Percentiles rank a stretch among this genome's conserved stretches.
These are phyloP conservation scores for Quadriops clusia DNA, from an alignment of 2,888 invertebrate genomes.

Conservation along the genomic window DNA sequence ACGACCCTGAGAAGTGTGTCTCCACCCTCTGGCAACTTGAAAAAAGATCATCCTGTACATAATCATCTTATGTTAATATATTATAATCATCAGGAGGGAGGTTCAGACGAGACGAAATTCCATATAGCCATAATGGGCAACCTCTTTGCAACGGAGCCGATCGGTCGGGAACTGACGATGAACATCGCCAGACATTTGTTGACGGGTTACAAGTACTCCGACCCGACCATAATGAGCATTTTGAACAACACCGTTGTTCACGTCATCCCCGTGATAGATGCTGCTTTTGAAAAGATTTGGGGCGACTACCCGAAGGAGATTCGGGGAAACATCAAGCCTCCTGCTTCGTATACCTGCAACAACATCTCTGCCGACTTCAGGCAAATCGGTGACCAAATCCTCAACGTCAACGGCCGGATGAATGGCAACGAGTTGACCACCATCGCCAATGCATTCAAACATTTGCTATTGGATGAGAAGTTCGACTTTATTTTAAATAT, in stretches of 20 bases:
- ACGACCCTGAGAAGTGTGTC: no score
- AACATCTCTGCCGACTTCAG: constrained; percentile 35
- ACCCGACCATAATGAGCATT: constrained; percentile 51
- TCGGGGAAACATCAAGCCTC: constrained; percentile 20
- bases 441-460: constrained; percentile 46
- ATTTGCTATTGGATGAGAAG: constrained; percentile 50
- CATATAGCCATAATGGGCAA: constrained; percentile 78
- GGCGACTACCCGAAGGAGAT: constrained; percentile 34
- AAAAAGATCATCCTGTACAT: no score
- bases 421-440: constrained; percentile 35
- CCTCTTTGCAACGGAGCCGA: constrained; percentile 65
- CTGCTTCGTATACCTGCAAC: constrained; percentile 28
- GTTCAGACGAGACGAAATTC: constrained; percentile 69
- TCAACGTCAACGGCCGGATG: constrained; percentile 37
- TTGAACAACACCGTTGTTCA: constrained; percentile 65
- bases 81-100: constrained; percentile 57
- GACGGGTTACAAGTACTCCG: constrained; percentile 55
- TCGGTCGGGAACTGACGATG: constrained; percentile 72
- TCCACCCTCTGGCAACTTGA: no score
- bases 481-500: constrained; percentile 65
- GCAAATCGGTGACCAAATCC: constrained; percentile 57
- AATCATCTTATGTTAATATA: no score
- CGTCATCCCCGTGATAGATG: constrained; percentile 60
- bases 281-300: constrained; percentile 40
- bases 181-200: constrained; percentile 74